Evolutionary conservation across 92 coral and sea anemone genomes (phyloP).

Genomic region (Meandrina meandrites): DNA sequence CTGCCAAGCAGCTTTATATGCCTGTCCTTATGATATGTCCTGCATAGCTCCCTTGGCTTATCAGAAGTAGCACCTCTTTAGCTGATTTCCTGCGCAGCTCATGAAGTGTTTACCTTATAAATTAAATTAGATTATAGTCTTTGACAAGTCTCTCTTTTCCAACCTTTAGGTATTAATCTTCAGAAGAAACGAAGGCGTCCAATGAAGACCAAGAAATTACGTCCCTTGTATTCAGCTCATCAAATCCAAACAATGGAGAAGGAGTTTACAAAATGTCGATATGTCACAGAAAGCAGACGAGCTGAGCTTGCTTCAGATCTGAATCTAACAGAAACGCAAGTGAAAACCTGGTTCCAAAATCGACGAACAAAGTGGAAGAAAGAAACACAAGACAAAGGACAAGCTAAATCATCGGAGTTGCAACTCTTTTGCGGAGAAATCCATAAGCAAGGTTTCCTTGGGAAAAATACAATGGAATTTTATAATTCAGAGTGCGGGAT

Average conservation of each 20-base stretch:
- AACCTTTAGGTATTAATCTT: not conserved
- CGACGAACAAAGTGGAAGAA: slow-evolving; percentile 57
- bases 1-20: no score
- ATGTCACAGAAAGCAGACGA: slow-evolving; percentile 40
- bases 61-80: no score
- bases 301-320: slow-evolving; percentile 46
- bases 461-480: not conserved
- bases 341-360: slow-evolving; percentile 61
- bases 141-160: not conserved
- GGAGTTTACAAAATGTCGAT: slow-evolving; percentile 40
- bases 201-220: slow-evolving; percentile 37
- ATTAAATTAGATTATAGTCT: no score
- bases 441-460: not conserved
- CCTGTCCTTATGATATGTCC: no score
- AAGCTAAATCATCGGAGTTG: not conserved
- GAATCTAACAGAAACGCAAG: slow-evolving; percentile 54
- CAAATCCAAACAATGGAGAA: slow-evolving; percentile 55
- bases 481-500: not conserved
- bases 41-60: no score
- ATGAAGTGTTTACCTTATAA: no score
- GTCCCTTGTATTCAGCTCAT: slow-evolving; percentile 49
- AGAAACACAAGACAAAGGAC: slow-evolving; percentile 36
- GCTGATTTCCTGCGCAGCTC: no score
- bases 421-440: not conserved
- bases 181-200: slow-evolving; percentile 43